A percentile compares a stretch with the other conserved stretches of the same genome.
These are phyloP conservation scores for Microcebus murinus DNA, from an alignment of 2,113 vertebrate species.

Conservation along the genomic window DNA sequence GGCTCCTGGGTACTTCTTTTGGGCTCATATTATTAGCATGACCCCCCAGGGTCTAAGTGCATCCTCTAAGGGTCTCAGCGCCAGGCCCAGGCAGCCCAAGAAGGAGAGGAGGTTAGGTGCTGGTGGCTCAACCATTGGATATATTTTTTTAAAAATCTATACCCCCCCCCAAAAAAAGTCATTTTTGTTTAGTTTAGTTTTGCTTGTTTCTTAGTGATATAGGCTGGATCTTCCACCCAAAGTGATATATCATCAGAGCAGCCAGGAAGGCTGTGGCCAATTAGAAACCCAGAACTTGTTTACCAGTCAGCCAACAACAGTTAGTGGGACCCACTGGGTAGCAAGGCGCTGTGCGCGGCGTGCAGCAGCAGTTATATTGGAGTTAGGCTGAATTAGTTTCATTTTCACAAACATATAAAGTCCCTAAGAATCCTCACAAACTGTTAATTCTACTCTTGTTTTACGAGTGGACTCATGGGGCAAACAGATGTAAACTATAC, in stretches of 20 bases:
- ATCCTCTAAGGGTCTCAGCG: not conserved
- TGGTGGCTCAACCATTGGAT: not conserved
- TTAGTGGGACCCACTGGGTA: not conserved
- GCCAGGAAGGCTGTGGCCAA: not conserved
- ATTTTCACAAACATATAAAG: constrained; percentile 55
- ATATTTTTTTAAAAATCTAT: not conserved
- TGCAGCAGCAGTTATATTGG: not conserved
- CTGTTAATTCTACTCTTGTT: constrained; percentile 61
- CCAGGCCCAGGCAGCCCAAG: not conserved
- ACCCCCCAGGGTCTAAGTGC: not conserved
- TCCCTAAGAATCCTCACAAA: constrained; percentile 54
- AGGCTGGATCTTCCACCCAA: not conserved
- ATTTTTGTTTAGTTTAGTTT: not conserved
- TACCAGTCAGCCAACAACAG: constrained; percentile 36
- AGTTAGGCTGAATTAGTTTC: constrained; percentile 64
- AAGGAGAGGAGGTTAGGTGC: not conserved
- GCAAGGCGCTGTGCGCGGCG: not conserved
- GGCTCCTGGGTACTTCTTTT: not conserved
- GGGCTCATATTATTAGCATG: not conserved
- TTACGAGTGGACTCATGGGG: constrained; percentile 52
- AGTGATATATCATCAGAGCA: not conserved
- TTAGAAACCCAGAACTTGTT: constrained; percentile 47
- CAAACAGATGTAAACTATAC: constrained; percentile 62
- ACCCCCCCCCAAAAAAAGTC: too few relatives aligned
- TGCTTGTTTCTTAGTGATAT: not conserved